Evolutionary conservation across 2,888 invertebrate species (phyloP).

Genomic region (Xestia ashworthii): DNA sequence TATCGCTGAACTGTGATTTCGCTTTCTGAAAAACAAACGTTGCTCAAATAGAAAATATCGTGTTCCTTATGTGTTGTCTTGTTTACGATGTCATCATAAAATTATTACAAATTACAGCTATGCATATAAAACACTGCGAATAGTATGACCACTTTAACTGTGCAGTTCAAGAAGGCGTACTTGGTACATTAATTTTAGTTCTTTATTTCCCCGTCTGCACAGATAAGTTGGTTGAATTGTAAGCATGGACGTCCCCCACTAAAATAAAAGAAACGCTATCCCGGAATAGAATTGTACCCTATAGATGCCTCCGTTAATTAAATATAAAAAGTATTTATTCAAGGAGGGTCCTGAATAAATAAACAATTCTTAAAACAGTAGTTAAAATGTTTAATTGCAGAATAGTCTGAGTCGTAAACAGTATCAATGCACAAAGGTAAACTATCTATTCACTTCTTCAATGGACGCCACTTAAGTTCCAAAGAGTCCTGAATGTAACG

Average conservation of each 20-base stretch:
- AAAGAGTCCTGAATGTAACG: constrained; percentile 1
- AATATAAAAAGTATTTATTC: neutral
- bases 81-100: neutral
- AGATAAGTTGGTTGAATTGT: too few relatives aligned
- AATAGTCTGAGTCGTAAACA: constrained; percentile 12
- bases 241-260: neutral
- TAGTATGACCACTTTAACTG: too few relatives aligned
- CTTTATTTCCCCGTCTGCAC: too few relatives aligned
- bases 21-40: constrained; percentile 14
- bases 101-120: too few relatives aligned
- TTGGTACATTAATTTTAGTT: too few relatives aligned
- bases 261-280: neutral
- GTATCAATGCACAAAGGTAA: constrained; percentile 33
- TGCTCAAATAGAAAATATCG: too few relatives aligned
- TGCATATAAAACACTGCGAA: too few relatives aligned
- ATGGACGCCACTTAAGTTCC: constrained; percentile 24
- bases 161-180: too few relatives aligned
- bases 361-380: neutral
- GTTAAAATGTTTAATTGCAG: neutral
- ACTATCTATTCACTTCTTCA: constrained; percentile 39
- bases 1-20: constrained; percentile 19
- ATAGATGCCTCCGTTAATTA: neutral
- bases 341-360: neutral
- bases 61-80: too few relatives aligned
- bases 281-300: neutral